Conservation (phyloP, 2,888 invertebrate species). For the Amaurobius ferox region DNA sequence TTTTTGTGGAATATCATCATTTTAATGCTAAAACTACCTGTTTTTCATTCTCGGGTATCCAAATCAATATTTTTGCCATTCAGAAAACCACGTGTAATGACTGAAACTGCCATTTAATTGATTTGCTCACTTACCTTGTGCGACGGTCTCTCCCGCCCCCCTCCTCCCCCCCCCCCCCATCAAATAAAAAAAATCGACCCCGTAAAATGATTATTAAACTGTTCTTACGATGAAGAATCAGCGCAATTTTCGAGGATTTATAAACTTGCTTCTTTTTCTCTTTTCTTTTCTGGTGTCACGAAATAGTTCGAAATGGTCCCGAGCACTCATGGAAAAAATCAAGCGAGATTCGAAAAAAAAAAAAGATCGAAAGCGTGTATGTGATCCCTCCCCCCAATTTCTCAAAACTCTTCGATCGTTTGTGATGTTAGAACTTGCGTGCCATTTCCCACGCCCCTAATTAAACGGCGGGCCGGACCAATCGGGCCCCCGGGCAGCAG, state of each 20-base stretch:
- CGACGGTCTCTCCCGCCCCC: background rate
- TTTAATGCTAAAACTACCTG: no score
- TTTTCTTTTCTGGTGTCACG: slow-evolving; percentile 27
- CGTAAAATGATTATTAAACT: slow-evolving; percentile 42
- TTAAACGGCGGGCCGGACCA: slow-evolving; percentile 56
- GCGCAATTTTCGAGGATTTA: slow-evolving; percentile 54
- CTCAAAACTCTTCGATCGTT: slow-evolving; percentile 57
- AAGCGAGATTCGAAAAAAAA: background rate
- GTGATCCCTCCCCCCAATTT: slow-evolving; percentile 48
- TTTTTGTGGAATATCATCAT: no score
- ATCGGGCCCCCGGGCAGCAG: slow-evolving; percentile 17
- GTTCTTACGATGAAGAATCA: slow-evolving; percentile 40
- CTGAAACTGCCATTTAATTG: slow-evolving; percentile 5
- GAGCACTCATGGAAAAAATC: background rate
- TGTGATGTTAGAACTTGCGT: slow-evolving; percentile 26
- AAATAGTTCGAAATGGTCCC: slow-evolving; percentile 4
- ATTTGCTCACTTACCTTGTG: slow-evolving; percentile 29
- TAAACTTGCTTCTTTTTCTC: slow-evolving; percentile 19
- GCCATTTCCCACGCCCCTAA: slow-evolving; percentile 67
- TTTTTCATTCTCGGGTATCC: background rate
- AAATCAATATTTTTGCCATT: background rate
- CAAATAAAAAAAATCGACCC: no score
- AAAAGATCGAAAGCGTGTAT: slow-evolving; percentile 6
- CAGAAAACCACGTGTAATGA: background rate
- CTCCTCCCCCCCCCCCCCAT: no score